Conservation (phyloP, 2,888 invertebrate species). For the Cerastoderma edule region DNA sequence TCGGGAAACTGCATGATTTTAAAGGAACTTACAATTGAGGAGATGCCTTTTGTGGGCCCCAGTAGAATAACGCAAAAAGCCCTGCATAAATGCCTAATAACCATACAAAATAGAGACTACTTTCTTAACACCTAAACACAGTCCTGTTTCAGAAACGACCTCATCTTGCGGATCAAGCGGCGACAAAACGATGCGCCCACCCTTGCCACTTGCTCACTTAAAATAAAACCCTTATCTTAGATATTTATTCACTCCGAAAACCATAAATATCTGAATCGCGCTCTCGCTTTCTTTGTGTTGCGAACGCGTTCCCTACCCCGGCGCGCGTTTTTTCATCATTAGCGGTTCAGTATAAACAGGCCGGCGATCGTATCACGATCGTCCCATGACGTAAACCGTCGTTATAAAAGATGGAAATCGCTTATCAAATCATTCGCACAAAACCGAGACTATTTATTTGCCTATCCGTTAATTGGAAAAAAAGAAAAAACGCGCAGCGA, state of each 20-base stretch:
- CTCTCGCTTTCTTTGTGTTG: neutral
- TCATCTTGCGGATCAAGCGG: too few relatives aligned
- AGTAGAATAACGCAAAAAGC: too few relatives aligned
- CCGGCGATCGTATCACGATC: constrained; percentile 11
- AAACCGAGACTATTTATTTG: constrained; percentile 24
- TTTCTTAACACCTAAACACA: too few relatives aligned
- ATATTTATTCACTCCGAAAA: constrained; percentile 13
- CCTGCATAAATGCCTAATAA: too few relatives aligned
- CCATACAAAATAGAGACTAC: too few relatives aligned
- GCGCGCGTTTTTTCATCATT: constrained; percentile 18
- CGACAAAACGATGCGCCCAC: too few relatives aligned
- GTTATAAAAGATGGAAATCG: constrained; percentile 23
- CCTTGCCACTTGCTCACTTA: too few relatives aligned
- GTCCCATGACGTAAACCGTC: constrained; percentile 25
- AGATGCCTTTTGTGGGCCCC: too few relatives aligned
- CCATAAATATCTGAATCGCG: neutral
- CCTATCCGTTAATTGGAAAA: constrained; percentile 25
- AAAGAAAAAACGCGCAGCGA: constrained; percentile 17
- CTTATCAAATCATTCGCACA: constrained; percentile 25
- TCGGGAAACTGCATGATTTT: too few relatives aligned
- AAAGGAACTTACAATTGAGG: too few relatives aligned
- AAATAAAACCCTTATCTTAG: constrained; percentile 7
- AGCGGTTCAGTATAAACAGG: constrained; percentile 19
- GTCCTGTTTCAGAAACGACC: too few relatives aligned
- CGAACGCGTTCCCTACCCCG: neutral